These are phyloP conservation scores for Drosophila ogumai DNA, from an alignment of 1,140 invertebrate genomes.

Conservation along the genomic window DNA sequence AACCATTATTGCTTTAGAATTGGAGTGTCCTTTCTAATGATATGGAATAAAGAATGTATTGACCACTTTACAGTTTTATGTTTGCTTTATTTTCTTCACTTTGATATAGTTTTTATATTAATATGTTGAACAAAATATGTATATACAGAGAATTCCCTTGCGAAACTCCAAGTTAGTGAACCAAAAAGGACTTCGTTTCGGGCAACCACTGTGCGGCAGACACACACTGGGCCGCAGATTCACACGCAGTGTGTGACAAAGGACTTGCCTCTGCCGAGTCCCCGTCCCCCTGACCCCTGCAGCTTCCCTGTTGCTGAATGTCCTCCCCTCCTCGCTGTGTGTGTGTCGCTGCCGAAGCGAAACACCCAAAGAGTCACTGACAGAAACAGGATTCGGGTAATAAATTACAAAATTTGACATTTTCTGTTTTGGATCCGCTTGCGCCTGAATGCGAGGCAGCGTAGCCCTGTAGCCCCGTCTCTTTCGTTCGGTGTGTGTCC, in stretches of 20 bases:
- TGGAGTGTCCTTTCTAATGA: too few relatives aligned
- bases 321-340: background rate
- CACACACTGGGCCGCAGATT: conserved; percentile 70
- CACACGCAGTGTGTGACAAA: conserved; percentile 82
- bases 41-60: background rate
- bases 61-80: background rate
- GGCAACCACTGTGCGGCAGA: conserved; percentile 22
- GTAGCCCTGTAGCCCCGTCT: conserved; percentile 24
- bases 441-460: conserved; percentile 58
- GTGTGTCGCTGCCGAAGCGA: conserved; percentile 47
- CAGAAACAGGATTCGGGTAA: conserved; percentile 85
- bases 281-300: conserved; percentile 3
- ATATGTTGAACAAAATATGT: background rate
- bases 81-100: background rate
- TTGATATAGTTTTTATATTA: background rate
- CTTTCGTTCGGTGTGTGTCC: conserved; percentile 50
- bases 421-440: conserved; percentile 85
- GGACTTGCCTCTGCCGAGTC: conserved; percentile 47
- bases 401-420: conserved; percentile 85
- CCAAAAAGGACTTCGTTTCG: conserved; percentile 1
- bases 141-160: background rate
- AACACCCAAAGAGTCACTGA: conserved; percentile 80
- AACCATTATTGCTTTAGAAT: too few relatives aligned
- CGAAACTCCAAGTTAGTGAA: background rate
- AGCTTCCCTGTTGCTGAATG: conserved; percentile 20